Conservation (phyloP, 2,888 invertebrate species). For the Chymomyza amoena region DNA sequence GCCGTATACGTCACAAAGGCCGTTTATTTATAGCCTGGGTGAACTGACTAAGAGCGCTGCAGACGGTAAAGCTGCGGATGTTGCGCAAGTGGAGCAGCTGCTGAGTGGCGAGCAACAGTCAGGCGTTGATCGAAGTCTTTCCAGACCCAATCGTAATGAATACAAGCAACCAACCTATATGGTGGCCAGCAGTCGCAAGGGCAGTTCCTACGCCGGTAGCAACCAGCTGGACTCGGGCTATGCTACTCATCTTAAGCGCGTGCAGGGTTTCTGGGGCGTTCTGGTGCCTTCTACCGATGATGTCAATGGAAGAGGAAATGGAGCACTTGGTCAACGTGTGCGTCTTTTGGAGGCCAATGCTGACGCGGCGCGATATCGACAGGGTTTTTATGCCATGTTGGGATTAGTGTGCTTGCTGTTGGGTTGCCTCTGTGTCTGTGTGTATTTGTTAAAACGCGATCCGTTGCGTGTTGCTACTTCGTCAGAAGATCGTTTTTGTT, state of each 20-base stretch:
- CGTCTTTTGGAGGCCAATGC: conserved; percentile 72
- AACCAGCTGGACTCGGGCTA: conserved; percentile 72
- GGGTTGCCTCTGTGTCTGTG: conserved; percentile 75
- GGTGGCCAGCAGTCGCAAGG: conserved; percentile 29
- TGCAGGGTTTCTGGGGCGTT: conserved; percentile 77
- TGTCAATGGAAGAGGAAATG: conserved; percentile 32
- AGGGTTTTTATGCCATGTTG: conserved; percentile 78
- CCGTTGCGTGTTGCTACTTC: conserved; percentile 50
- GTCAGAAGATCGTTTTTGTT: conserved; percentile 52
- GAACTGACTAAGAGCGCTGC: conserved; percentile 42
- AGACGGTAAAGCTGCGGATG: conserved; percentile 52
- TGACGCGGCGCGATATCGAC: conserved; percentile 76
- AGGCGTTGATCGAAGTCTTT: conserved; percentile 43
- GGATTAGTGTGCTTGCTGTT: conserved; percentile 74
- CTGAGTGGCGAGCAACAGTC: conserved; percentile 46
- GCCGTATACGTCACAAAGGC: conserved; percentile 79
- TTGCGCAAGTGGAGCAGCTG: conserved; percentile 70
- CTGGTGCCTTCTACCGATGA: conserved; percentile 68
- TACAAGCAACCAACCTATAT: conserved; percentile 34
- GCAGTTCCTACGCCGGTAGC: conserved; percentile 47
- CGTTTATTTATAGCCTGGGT: conserved; percentile 76
- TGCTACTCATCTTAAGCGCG: conserved; percentile 72
- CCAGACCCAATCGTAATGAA: conserved; percentile 69
- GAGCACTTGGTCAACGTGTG: conserved; percentile 59
- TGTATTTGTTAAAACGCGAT: conserved; percentile 75